These are phyloP conservation scores for Aquatica leii DNA, from an alignment of 2,888 invertebrate genomes.

Conservation along the genomic window DNA sequence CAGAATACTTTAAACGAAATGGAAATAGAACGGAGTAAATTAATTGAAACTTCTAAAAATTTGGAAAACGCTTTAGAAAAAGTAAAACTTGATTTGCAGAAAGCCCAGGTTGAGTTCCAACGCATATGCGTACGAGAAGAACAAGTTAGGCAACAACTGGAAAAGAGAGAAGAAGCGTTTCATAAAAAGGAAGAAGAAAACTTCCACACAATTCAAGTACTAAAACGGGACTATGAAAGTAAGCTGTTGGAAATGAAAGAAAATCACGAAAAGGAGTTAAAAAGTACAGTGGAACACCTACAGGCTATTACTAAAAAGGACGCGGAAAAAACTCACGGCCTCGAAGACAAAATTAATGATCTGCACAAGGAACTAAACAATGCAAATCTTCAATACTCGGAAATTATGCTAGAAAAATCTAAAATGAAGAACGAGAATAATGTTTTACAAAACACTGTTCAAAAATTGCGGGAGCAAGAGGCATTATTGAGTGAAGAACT, in stretches of 20 bases:
- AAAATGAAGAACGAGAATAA: slow-evolving; percentile 76
- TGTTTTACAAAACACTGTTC: slow-evolving; percentile 70
- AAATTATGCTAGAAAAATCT: slow-evolving; percentile 76
- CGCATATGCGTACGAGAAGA: slow-evolving; percentile 40
- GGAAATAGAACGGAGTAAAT: slow-evolving; percentile 50
- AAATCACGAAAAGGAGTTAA: slow-evolving; percentile 64
- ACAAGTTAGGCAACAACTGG: slow-evolving; percentile 30
- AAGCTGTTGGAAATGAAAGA: slow-evolving; percentile 58
- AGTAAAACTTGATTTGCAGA: slow-evolving; percentile 47
- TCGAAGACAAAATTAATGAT: slow-evolving; percentile 63
- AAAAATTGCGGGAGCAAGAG: slow-evolving; percentile 66
- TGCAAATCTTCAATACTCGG: slow-evolving; percentile 76
- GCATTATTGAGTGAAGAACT: slow-evolving; percentile 59
- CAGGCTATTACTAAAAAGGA: slow-evolving; percentile 59
- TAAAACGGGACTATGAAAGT: slow-evolving; percentile 47
- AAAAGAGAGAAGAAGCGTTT: slow-evolving; percentile 34
- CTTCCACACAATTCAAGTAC: slow-evolving; percentile 24
- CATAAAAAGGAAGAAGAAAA: slow-evolving; percentile 33
- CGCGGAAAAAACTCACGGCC: slow-evolving; percentile 56
- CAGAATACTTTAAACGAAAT: slow-evolving; percentile 52
- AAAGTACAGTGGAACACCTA: slow-evolving; percentile 60
- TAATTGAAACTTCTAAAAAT: slow-evolving; percentile 36
- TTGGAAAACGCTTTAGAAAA: slow-evolving; percentile 42
- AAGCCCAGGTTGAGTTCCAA: slow-evolving; percentile 43
- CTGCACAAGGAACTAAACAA: slow-evolving; percentile 74